A percentile compares a stretch with the other conserved stretches of the same genome.
These are phyloP conservation scores for Steinernema hermaphroditum DNA, from an alignment of 2,888 invertebrate genomes.

Conservation along the genomic window DNA sequence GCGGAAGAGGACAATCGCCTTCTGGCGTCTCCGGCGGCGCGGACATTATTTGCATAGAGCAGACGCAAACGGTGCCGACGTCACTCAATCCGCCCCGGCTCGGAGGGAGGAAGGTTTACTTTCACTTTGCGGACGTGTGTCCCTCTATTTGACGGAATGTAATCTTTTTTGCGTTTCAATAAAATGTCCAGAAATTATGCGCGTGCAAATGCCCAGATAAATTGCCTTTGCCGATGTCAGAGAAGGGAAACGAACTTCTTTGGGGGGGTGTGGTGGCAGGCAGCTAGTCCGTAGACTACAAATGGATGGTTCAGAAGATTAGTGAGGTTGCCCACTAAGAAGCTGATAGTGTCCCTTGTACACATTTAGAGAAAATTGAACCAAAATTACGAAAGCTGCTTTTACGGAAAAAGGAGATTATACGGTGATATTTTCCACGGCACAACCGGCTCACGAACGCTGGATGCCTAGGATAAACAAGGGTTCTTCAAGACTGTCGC, in stretches of 20 bases:
- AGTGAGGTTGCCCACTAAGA: too few relatives aligned
- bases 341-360: too few relatives aligned
- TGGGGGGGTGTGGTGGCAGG: too few relatives aligned
- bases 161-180: slow-evolving; percentile 29
- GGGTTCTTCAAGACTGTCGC: too few relatives aligned
- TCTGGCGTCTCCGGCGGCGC: not conserved
- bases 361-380: too few relatives aligned
- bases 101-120: not conserved
- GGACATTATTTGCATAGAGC: slow-evolving; percentile 10
- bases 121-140: slow-evolving; percentile 21
- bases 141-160: slow-evolving; percentile 28
- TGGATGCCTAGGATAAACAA: too few relatives aligned
- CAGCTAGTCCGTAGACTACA: too few relatives aligned
- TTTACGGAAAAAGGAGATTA: too few relatives aligned
- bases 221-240: not conserved
- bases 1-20: not conserved
- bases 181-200: slow-evolving; percentile 19
- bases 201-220: slow-evolving; percentile 24
- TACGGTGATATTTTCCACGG: too few relatives aligned
- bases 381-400: too few relatives aligned
- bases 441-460: too few relatives aligned
- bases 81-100: slow-evolving; percentile 6
- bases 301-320: too few relatives aligned
- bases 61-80: not conserved
- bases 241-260: not conserved